A percentile compares a stretch with the other conserved stretches of the same genome.
phyloP scores from a whole-genome alignment of 2,888 invertebrate genomes.

The Dryobota labecula region DNA sequence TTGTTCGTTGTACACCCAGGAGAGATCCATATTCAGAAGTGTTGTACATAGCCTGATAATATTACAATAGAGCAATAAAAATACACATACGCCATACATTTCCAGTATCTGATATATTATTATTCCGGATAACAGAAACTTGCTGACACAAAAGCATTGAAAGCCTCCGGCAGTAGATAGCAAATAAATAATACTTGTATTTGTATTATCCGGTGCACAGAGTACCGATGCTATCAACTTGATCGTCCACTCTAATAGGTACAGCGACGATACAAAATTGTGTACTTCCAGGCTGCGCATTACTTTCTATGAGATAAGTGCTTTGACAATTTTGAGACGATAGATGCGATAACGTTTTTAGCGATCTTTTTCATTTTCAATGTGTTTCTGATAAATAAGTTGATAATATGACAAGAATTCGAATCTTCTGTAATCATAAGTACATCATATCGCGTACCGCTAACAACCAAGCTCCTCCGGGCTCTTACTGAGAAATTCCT shows the following conservation, averaged over 20 bases:
- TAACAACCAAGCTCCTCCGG: neutral
- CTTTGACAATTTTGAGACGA: neutral
- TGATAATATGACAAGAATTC: neutral
- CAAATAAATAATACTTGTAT: slow-evolving; percentile 47
- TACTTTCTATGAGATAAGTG: slow-evolving; percentile 12
- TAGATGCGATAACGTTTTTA: neutral
- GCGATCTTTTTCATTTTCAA: neutral
- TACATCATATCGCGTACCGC: neutral
- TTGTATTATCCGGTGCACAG: slow-evolving; percentile 46
- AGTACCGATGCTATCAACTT: slow-evolving; percentile 52
- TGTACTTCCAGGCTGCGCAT: slow-evolving; percentile 3
- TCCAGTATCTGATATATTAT: slow-evolving; percentile 43
- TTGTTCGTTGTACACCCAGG: slow-evolving; percentile 5
- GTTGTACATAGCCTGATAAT: slow-evolving; percentile 7
- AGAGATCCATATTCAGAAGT: slow-evolving; percentile 4
- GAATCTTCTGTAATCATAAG: neutral
- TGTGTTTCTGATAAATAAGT: neutral
- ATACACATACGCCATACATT: slow-evolving; percentile 15
- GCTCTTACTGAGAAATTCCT: neutral
- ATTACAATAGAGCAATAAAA: slow-evolving; percentile 41
- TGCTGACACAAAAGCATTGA: slow-evolving; percentile 52
- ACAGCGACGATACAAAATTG: slow-evolving; percentile 8
- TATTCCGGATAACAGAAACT: slow-evolving; percentile 47
- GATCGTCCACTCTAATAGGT: slow-evolving; percentile 35
- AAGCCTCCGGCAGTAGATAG: slow-evolving; percentile 44